A percentile compares a stretch with the other conserved stretches of the same genome.
Conservation (phyloP, 2,113 vertebrate species). For the Lophotis ruficrista region DNA sequence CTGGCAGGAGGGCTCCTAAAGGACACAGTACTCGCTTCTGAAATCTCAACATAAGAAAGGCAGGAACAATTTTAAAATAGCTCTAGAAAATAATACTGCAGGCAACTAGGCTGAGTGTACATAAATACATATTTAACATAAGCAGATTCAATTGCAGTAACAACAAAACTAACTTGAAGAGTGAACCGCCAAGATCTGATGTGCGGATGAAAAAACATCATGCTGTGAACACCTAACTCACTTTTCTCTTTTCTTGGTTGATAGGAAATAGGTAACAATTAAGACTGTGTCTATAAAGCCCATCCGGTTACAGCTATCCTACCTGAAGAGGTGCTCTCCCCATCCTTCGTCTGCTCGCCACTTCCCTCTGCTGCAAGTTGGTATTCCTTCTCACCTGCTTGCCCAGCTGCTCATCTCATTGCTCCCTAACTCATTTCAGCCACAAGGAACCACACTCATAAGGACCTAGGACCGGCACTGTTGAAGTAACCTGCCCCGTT, state of each 20-base stretch:
- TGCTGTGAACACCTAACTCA: background rate
- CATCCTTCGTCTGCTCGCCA: background rate
- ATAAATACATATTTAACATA: background rate
- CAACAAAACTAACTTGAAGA: background rate
- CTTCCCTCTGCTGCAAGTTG: background rate
- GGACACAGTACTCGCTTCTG: background rate
- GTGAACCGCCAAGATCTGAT: background rate
- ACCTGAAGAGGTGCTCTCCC: background rate
- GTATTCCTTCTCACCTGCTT: background rate
- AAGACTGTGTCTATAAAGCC: background rate
- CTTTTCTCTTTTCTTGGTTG: background rate
- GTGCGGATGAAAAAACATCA: background rate
- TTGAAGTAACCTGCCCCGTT: background rate
- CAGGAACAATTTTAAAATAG: background rate
- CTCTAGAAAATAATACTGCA: background rate
- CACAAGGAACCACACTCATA: background rate
- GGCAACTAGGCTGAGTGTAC: background rate
- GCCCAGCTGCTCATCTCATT: background rate
- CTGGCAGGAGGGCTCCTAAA: background rate
- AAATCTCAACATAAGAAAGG: background rate
- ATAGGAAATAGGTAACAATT: background rate
- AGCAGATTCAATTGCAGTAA: background rate
- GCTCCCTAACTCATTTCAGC: background rate
- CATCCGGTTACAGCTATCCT: background rate
- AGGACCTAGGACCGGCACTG: background rate